Evolutionary conservation across 2,888 invertebrate species (phyloP).

Genomic region (Drosophila multiciliata): DNA sequence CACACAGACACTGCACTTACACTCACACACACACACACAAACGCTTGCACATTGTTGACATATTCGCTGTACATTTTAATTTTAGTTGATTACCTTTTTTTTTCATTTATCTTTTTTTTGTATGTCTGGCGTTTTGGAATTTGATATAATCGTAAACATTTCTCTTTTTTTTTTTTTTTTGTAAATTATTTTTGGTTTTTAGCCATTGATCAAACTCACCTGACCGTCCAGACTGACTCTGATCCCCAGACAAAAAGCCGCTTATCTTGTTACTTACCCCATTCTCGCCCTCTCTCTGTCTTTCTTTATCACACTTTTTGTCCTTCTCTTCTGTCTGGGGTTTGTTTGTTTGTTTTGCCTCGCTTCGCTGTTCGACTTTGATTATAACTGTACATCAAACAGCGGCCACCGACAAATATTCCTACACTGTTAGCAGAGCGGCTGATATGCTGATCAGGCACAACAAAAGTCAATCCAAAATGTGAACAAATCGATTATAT

Average conservation of each 20-base stretch:
- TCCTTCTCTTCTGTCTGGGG: conserved; percentile 22
- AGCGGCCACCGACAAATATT: conserved; percentile 42
- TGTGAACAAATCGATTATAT: not conserved
- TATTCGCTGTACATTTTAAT: conserved; percentile 73
- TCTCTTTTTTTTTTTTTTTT: conserved; percentile 24
- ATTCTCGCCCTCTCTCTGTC: not conserved
- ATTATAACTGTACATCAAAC: conserved; percentile 61
- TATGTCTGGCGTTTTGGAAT: conserved; percentile 50
- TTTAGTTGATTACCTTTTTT: conserved; percentile 73
- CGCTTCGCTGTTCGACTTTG: conserved; percentile 24
- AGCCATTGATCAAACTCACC: conserved; percentile 43
- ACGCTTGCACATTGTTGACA: conserved; percentile 59
- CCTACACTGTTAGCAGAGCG: conserved; percentile 5
- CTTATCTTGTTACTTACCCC: not conserved
- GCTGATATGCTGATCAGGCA: conserved; percentile 28
- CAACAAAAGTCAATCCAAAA: not conserved
- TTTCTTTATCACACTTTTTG: not conserved
- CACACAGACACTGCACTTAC: conserved; percentile 23
- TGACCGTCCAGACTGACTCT: conserved; percentile 28
- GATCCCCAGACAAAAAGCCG: conserved; percentile 32
- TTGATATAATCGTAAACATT: conserved; percentile 36
- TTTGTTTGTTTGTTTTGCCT: conserved; percentile 37
- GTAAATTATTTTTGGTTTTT: conserved; percentile 37
- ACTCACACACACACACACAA: conserved; percentile 17
- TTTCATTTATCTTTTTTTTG: conserved; percentile 25